Conservation (phyloP, 2,888 invertebrate species). For the Diaperis boleti region DNA sequence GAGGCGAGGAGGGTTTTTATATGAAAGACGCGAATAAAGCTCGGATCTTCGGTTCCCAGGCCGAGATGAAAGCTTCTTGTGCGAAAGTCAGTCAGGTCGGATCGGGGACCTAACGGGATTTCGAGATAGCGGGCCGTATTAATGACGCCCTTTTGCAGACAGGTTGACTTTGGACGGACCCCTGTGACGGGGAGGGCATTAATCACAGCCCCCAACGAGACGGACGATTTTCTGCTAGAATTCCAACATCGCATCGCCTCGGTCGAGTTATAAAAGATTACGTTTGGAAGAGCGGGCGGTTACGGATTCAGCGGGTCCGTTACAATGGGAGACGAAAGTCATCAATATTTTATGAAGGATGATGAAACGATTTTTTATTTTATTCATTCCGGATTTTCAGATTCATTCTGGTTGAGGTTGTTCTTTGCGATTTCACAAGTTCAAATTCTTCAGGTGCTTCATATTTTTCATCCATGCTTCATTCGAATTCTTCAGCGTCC, state of each 20-base stretch:
- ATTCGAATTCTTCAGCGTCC: no score
- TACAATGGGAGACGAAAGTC: no score
- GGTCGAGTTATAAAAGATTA: no score
- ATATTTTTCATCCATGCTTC: no score
- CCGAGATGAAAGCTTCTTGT: constrained; percentile 35
- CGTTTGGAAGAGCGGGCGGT: no score
- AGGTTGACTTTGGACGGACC: constrained; percentile 50
- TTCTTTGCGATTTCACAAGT: no score
- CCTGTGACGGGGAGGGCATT: constrained; percentile 56
- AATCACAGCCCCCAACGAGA: constrained; percentile 49
- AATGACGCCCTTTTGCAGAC: constrained; percentile 51
- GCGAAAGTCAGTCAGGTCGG: constrained; percentile 55
- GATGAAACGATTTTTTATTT: no score
- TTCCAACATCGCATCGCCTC: constrained; percentile 4
- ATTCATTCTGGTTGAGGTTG: no score
- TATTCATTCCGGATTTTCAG: no score
- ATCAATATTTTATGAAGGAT: no score
- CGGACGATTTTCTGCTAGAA: constrained; percentile 26
- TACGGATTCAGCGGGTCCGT: no score
- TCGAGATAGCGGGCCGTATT: constrained; percentile 49
- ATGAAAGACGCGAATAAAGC: constrained; percentile 56
- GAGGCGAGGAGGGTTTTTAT: constrained; percentile 44
- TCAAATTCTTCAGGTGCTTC: no score
- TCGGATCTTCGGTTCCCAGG: background rate
- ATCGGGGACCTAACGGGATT: constrained; percentile 52